A percentile compares a stretch with the other conserved stretches of the same genome.
Conservation (phyloP, 2,888 invertebrate species). For the Harpagoxenus sublaevis region DNA sequence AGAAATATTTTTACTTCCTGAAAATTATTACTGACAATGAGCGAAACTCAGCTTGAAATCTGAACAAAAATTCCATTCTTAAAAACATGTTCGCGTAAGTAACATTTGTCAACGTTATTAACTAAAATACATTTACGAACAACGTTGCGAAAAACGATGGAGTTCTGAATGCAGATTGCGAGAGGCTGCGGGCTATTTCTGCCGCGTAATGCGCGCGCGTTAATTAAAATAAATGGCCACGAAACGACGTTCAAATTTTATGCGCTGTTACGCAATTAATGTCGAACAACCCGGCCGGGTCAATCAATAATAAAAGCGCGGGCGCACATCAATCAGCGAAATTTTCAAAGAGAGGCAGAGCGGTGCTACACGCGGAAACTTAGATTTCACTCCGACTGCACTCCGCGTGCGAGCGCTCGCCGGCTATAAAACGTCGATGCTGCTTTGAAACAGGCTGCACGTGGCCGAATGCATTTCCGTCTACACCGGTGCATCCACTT, state of each 20-base stretch:
- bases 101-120: neutral
- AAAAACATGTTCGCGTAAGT: neutral
- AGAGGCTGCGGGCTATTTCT: slow-evolving; percentile 16
- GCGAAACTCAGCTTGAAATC: neutral
- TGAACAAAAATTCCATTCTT: neutral
- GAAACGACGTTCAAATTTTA: slow-evolving; percentile 34
- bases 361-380: neutral
- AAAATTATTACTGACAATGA: neutral
- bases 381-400: slow-evolving; percentile 28
- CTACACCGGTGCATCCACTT: slow-evolving; percentile 35
- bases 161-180: neutral
- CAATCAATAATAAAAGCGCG: neutral
- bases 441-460: slow-evolving; percentile 17
- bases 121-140: neutral
- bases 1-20: neutral
- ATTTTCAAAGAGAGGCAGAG: slow-evolving; percentile 10
- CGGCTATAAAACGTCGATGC: slow-evolving; percentile 48
- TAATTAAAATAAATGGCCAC: slow-evolving; percentile 50
- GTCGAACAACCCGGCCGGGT: neutral
- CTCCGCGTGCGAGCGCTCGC: neutral
- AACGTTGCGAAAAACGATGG: slow-evolving; percentile 1
- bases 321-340: slow-evolving; percentile 27
- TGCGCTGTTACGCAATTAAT: slow-evolving; percentile 45
- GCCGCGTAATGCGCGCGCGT: slow-evolving; percentile 27
- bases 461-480: slow-evolving; percentile 35